Percentiles rank a stretch among this genome's conserved stretches.
Evolutionary conservation across 2,888 invertebrate genomes (phyloP).

Genomic region (Phorcus lineatus): DNA sequence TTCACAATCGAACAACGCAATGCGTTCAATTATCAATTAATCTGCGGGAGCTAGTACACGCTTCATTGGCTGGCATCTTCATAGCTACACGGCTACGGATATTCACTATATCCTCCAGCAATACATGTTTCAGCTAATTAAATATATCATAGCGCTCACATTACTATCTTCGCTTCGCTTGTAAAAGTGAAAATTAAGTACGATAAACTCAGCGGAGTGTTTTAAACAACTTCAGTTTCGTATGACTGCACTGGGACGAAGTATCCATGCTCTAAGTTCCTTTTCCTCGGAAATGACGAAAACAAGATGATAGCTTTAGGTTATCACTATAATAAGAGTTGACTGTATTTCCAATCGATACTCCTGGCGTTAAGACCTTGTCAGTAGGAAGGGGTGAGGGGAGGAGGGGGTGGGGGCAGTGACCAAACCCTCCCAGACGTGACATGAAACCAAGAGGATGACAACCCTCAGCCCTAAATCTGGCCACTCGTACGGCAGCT

Average conservation of each 20-base stretch:
- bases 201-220: too few relatives aligned
- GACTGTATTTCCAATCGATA: constrained; percentile 19
- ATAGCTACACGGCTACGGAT: background rate
- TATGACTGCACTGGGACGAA: background rate
- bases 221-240: constrained; percentile 13
- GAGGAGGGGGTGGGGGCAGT: background rate
- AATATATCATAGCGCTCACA: too few relatives aligned
- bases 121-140: too few relatives aligned
- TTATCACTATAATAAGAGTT: constrained; percentile 27
- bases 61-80: background rate
- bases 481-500: background rate
- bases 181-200: too few relatives aligned
- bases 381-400: background rate
- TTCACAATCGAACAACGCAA: constrained; percentile 15
- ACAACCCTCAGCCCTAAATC: background rate
- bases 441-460: background rate
- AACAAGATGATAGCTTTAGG: constrained; percentile 29
- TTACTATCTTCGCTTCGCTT: too few relatives aligned
- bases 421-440: background rate
- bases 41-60: background rate
- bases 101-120: too few relatives aligned
- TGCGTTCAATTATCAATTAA: constrained; percentile 17
- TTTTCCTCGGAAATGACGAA: background rate
- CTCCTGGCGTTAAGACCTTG: background rate
- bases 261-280: background rate